Evolutionary conservation across 2,797 vertebrate species (phyloP).

Genomic region (Smutsia temminckii): DNA sequence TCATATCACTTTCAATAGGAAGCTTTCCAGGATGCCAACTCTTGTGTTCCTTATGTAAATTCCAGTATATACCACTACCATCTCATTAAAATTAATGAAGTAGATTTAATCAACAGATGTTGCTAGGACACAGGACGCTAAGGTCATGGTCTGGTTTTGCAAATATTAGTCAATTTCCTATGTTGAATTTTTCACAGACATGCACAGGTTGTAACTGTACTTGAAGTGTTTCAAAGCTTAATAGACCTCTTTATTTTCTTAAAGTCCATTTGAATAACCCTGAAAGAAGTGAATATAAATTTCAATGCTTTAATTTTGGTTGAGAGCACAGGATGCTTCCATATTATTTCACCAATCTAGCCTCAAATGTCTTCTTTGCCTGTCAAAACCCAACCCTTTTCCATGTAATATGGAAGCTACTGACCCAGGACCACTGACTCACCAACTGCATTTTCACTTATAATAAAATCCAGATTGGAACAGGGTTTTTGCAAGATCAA

Average conservation of each 20-base stretch:
- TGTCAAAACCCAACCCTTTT: background rate
- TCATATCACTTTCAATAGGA: constrained; percentile 55
- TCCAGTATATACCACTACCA: background rate
- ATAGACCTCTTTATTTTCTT: background rate
- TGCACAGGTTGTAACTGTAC: background rate
- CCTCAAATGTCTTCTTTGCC: background rate
- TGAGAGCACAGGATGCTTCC: background rate
- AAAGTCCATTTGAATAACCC: background rate
- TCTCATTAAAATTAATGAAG: constrained; percentile 5
- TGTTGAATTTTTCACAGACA: constrained; percentile 51
- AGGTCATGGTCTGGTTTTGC: constrained; percentile 10
- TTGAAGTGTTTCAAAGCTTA: background rate
- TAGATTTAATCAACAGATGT: background rate
- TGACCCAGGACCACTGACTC: background rate
- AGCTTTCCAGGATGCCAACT: constrained; percentile 67
- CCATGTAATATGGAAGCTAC: background rate
- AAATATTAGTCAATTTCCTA: constrained; percentile 1
- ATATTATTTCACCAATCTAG: background rate
- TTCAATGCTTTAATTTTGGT: background rate
- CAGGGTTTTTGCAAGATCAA: constrained; percentile 64
- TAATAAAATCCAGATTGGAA: constrained; percentile 82
- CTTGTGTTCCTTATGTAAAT: background rate
- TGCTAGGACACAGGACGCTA: background rate
- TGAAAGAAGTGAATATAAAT: background rate
- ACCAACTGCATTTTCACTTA: constrained; percentile 67